Conservation (phyloP, 2,888 invertebrate genomes). For the Portevinia maculata region DNA sequence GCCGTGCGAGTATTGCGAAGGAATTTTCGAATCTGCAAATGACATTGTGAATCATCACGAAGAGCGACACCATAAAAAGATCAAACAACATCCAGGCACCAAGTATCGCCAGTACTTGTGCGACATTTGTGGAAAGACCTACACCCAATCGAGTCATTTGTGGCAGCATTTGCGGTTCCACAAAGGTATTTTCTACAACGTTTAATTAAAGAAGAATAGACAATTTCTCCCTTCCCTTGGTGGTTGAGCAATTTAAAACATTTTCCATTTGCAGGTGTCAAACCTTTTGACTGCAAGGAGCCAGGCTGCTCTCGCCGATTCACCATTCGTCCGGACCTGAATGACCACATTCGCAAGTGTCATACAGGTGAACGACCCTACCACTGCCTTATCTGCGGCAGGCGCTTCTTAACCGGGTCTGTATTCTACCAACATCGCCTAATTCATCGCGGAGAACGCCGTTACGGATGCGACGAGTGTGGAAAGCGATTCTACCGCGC, state of each 20-base stretch:
- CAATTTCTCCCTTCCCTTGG: no score
- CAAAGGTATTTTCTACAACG: slow-evolving; percentile 83
- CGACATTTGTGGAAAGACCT: slow-evolving; percentile 86
- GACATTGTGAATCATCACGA: slow-evolving; percentile 84
- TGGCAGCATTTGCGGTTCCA: slow-evolving; percentile 88
- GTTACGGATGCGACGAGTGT: slow-evolving; percentile 87
- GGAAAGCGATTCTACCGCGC: slow-evolving; percentile 86
- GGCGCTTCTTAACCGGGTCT: slow-evolving; percentile 86
- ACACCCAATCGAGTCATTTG: slow-evolving; percentile 86
- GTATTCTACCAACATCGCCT: slow-evolving; percentile 86
- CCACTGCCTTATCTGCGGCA: slow-evolving; percentile 85
- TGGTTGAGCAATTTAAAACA: background rate
- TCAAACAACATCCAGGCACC: slow-evolving; percentile 81
- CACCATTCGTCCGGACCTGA: slow-evolving; percentile 86
- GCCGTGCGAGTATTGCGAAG: slow-evolving; percentile 81
- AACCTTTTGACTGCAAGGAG: slow-evolving; percentile 86
- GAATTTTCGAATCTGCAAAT: slow-evolving; percentile 78
- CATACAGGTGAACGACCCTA: slow-evolving; percentile 87
- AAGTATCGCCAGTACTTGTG: slow-evolving; percentile 84
- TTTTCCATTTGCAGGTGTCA: slow-evolving; percentile 83
- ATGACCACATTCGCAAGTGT: slow-evolving; percentile 86
- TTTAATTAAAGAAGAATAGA: no score
- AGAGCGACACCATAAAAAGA: slow-evolving; percentile 84
- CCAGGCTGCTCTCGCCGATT: slow-evolving; percentile 86
- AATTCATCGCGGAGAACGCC: slow-evolving; percentile 86